Evolutionary conservation across 1,140 invertebrate species (phyloP).

Genomic region (Diuraphis noxia): DNA sequence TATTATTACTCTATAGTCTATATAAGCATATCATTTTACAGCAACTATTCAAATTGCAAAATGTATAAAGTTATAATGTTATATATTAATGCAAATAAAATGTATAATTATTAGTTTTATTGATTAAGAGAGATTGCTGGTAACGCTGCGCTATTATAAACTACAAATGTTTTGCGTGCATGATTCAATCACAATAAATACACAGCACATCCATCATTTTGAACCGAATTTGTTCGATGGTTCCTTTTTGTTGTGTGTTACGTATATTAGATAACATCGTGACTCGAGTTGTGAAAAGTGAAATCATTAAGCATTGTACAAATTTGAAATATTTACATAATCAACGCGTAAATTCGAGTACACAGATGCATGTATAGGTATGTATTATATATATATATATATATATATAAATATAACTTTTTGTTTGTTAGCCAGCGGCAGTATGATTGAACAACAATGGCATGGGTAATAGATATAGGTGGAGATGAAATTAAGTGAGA

Average conservation of each 20-base stretch:
- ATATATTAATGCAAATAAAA: neutral
- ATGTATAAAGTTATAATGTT: neutral
- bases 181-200: neutral
- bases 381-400: too few relatives aligned
- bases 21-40: neutral
- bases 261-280: constrained; percentile 7
- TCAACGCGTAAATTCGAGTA: neutral
- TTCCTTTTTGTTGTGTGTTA: neutral
- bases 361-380: neutral
- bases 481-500: neutral
- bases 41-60: neutral
- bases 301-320: constrained; percentile 20
- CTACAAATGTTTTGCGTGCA: neutral
- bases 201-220: neutral
- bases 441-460: constrained; percentile 27
- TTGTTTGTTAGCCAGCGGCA: neutral
- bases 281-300: neutral
- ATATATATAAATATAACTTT: too few relatives aligned
- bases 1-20: too few relatives aligned
- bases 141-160: neutral
- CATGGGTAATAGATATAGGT: neutral
- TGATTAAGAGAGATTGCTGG: neutral
- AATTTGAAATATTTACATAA: constrained; percentile 31
- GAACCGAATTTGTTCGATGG: neutral
- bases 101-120: neutral